Evolutionary conservation across 2,888 invertebrate species (phyloP).

Genomic region (Timandra comae): DNA sequence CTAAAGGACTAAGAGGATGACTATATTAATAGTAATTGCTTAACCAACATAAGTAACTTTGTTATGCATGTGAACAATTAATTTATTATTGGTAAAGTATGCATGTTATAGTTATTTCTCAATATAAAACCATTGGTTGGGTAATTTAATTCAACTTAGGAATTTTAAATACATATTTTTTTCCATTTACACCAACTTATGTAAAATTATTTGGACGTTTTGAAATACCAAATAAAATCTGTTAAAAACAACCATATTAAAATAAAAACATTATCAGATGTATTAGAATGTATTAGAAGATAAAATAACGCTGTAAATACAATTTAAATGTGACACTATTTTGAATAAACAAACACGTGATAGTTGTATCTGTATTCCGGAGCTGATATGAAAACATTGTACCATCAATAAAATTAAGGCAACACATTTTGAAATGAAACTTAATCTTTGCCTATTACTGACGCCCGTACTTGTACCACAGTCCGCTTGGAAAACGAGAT

Average conservation of each 20-base stretch:
- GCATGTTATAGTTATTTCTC: too few relatives aligned
- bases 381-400: constrained; percentile 13
- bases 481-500: constrained; percentile 22
- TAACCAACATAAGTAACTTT: background rate
- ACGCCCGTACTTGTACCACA: constrained; percentile 6
- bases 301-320: background rate
- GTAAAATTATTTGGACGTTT: too few relatives aligned
- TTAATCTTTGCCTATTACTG: constrained; percentile 22
- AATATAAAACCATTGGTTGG: too few relatives aligned
- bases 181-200: too few relatives aligned
- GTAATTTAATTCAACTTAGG: too few relatives aligned
- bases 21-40: background rate
- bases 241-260: too few relatives aligned
- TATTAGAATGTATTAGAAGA: background rate
- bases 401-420: constrained; percentile 17
- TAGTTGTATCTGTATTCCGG: background rate
- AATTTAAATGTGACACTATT: background rate
- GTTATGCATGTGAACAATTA: too few relatives aligned
- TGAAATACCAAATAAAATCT: background rate
- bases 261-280: background rate
- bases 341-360: background rate
- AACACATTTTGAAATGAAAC: constrained; percentile 22
- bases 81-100: too few relatives aligned
- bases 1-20: background rate
- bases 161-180: too few relatives aligned